Evolutionary conservation across 2,113 vertebrate species (phyloP).

Genomic region (Chitala chitala): DNA sequence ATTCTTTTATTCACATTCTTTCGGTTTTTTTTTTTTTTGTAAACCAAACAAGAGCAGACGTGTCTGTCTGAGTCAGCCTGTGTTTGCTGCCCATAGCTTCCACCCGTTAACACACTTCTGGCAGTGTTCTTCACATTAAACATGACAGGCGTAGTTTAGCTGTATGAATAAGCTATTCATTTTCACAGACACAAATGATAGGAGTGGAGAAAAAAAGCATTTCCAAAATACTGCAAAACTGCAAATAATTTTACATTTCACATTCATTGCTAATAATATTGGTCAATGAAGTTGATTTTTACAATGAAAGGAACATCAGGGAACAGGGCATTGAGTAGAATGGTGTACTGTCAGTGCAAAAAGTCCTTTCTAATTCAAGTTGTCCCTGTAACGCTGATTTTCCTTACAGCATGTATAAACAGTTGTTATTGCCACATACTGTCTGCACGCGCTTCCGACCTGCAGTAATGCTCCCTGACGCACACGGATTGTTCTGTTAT

Average conservation of each 20-base stretch:
- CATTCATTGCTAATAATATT: too few species aligned
- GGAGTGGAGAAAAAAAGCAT: neutral
- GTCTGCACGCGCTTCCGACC: too few species aligned
- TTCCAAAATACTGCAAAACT: neutral
- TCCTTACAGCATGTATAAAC: too few species aligned
- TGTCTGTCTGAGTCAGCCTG: slow-evolving; percentile 3
- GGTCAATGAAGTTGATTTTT: too few species aligned
- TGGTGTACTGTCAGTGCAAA: too few species aligned
- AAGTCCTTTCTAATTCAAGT: too few species aligned
- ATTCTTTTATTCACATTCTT: slow-evolving; percentile 12
- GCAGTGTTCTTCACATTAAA: neutral
- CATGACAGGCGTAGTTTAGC: neutral
- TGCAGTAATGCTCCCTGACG: neutral
- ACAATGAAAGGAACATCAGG: too few species aligned
- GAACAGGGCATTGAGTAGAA: too few species aligned
- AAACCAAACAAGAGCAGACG: neutral
- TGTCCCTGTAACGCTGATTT: too few species aligned
- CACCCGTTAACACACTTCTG: neutral
- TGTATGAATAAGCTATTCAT: neutral
- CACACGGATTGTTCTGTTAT: too few species aligned
- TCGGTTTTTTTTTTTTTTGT: neutral
- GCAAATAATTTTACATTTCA: too few species aligned
- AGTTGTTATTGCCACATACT: too few species aligned
- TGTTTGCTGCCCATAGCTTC: neutral
- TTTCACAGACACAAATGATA: neutral